Base-by-base conservation (phyloP, 1,140 invertebrate species). In the Lucilia sericata region DNA sequence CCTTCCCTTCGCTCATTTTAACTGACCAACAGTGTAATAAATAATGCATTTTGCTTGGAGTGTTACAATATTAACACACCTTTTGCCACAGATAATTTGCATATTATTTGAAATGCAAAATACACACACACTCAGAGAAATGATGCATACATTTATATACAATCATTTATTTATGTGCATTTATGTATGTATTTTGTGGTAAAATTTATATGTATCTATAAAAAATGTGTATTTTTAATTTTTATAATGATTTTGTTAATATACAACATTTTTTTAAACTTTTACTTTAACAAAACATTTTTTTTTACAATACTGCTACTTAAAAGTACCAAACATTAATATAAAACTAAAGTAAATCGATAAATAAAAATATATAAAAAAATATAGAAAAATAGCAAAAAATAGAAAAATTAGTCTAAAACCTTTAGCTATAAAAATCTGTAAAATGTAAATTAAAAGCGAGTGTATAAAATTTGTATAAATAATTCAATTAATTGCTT, bases 401-500 rank as follows among this genome's bases (percentile, higher is more conserved):
- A 60, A 12, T 19, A 21, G 65, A 21, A 70, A 21, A 21, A 25
- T 21, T 21, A 19, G 5, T 19, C 5, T 70, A 21, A 70, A 25
- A 19, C 2, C 17, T 70, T 5, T 60, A 60, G 65, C n/a, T 70
- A 70, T 70, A 70, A 70, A 21, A 21, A 42, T 42, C 42, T 55
- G 51, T 55, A 55, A 55, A 55, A 21, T 70, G 17, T 70, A 70
- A 70, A 70, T 70, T 19, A 17, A 70, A 70, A 70, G 51, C 51
- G 51, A 21, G 5, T 70, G 65, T 70, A 70, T 70, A 70, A 70
- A 21, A 70, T 70, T 21, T 70, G 65, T 70, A 70, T 19, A 70
- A 70, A 70, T 70, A 70, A 70, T 17, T 60, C 51, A 70, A 70
- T 21, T 70, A 70, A 70, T 70, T 70, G 65, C 65, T 70, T 70